Percentiles rank a stretch among this genome's conserved stretches.
Evolutionary conservation across 2,888 invertebrate species (phyloP).

Genomic region (Drosophila picticornis): DNA sequence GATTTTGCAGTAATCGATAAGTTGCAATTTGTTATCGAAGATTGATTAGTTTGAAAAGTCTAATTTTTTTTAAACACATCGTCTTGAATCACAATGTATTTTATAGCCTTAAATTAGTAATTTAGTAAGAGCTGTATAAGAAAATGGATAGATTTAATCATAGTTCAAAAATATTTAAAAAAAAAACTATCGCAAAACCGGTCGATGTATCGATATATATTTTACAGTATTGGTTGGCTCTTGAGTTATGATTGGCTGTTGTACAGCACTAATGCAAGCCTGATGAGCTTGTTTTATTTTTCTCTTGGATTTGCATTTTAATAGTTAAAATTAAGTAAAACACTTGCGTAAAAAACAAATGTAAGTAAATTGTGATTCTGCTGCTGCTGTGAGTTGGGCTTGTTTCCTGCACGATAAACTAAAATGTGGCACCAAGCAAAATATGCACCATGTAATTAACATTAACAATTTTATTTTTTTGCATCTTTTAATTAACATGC

Average conservation of each 20-base stretch:
- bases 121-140: neutral
- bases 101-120: neutral
- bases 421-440: slow-evolving; percentile 1
- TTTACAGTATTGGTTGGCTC: neutral
- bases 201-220: slow-evolving; percentile 25
- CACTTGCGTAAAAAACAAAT: slow-evolving; percentile 1
- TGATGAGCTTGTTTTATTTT: slow-evolving; percentile 46
- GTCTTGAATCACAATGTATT: neutral
- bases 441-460: slow-evolving; percentile 17
- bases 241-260: slow-evolving; percentile 5
- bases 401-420: neutral
- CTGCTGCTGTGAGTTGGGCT: neutral
- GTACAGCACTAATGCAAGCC: slow-evolving; percentile 33
- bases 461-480: slow-evolving; percentile 13
- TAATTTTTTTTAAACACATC: too few relatives aligned
- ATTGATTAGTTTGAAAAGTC: neutral
- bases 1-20: slow-evolving; percentile 16
- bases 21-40: slow-evolving; percentile 16
- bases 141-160: neutral
- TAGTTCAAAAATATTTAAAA: neutral
- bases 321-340: slow-evolving; percentile 7
- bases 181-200: neutral
- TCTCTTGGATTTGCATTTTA: slow-evolving; percentile 7
- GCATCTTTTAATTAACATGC: slow-evolving; percentile 23
- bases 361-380: slow-evolving; percentile 43